These are phyloP conservation scores for Galaxea fascicularis DNA, from an alignment of 92 coral and sea anemone species.

Conservation along the genomic window DNA sequence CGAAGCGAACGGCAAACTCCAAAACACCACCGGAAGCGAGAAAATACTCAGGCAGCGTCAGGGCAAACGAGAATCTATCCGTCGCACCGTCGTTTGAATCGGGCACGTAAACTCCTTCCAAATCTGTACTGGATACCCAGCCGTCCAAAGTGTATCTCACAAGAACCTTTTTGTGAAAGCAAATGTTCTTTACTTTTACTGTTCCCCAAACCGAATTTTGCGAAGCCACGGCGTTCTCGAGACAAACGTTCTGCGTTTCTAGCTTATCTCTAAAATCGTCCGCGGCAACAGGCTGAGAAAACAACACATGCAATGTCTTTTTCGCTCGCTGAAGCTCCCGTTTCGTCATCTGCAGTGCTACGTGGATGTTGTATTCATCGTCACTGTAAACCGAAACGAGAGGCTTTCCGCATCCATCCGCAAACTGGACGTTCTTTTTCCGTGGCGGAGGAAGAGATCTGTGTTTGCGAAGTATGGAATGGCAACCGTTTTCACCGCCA, in stretches of 20 bases:
- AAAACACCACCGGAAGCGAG: constrained; percentile 83
- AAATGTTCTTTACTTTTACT: constrained; percentile 92
- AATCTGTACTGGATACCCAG: constrained; percentile 83
- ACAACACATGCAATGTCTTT: constrained; percentile 79
- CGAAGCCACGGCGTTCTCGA: constrained; percentile 93
- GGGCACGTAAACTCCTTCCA: constrained; percentile 78
- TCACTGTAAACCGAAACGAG: constrained; percentile 91
- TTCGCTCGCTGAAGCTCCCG: constrained; percentile 79
- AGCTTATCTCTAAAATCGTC: constrained; percentile 79
- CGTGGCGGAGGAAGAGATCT: constrained; percentile 76
- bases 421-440: constrained; percentile 93
- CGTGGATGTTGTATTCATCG: constrained; percentile 92
- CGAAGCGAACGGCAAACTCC: constrained; percentile 89
- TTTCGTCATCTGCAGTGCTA: constrained; percentile 78
- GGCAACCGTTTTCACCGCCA: constrained; percentile 65
- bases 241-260: constrained; percentile 75
- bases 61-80: constrained; percentile 95
- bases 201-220: constrained; percentile 95
- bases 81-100: constrained; percentile 92
- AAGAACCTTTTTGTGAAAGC: constrained; percentile 79
- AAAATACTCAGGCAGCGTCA: constrained; percentile 89
- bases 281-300: constrained; percentile 89
- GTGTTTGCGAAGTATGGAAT: constrained; percentile 90
- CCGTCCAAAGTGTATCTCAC: constrained; percentile 81
- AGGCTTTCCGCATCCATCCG: constrained; percentile 95